These are phyloP conservation scores for Diploptera punctata DNA, from an alignment of 2,888 invertebrate genomes.

Conservation along the genomic window DNA sequence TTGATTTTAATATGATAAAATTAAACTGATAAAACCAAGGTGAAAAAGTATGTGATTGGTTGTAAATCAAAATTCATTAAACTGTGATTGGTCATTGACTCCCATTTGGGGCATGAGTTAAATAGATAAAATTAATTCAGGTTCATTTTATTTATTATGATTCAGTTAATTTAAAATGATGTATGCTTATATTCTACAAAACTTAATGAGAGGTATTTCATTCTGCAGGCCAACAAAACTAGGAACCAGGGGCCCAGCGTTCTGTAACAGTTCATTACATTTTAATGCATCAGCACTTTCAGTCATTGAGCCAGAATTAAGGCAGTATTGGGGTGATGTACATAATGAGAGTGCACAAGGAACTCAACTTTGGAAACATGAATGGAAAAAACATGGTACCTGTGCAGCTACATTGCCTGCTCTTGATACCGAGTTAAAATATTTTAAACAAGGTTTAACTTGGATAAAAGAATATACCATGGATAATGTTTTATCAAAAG, in stretches of 20 bases:
- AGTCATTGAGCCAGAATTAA: conserved; percentile 63
- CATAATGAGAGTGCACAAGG: too few relatives aligned
- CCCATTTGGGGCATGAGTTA: too few relatives aligned
- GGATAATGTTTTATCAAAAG: conserved; percentile 62
- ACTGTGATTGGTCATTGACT: too few relatives aligned
- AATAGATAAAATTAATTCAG: too few relatives aligned
- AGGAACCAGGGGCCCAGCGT: conserved; percentile 70
- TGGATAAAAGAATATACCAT: conserved; percentile 68
- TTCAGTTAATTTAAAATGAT: too few relatives aligned
- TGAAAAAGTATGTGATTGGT: too few relatives aligned
- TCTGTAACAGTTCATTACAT: conserved; percentile 71
- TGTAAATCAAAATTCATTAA: too few relatives aligned
- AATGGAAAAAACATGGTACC: conserved; percentile 85
- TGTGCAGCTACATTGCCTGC: conserved; percentile 66
- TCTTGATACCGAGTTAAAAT: conserved; percentile 69
- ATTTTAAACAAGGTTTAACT: conserved; percentile 69
- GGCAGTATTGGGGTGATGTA: conserved; percentile 75
- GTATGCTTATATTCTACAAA: too few relatives aligned
- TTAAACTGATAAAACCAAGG: too few relatives aligned
- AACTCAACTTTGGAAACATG: conserved; percentile 77
- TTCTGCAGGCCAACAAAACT: conserved; percentile 71
- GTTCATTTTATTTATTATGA: too few relatives aligned
- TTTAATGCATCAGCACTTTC: conserved; percentile 68
- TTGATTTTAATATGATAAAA: too few relatives aligned
- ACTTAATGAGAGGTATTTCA: too few relatives aligned